phyloP scores from a whole-genome alignment of 1,140 invertebrate genomes.

The Geopemphigus sp. region DNA sequence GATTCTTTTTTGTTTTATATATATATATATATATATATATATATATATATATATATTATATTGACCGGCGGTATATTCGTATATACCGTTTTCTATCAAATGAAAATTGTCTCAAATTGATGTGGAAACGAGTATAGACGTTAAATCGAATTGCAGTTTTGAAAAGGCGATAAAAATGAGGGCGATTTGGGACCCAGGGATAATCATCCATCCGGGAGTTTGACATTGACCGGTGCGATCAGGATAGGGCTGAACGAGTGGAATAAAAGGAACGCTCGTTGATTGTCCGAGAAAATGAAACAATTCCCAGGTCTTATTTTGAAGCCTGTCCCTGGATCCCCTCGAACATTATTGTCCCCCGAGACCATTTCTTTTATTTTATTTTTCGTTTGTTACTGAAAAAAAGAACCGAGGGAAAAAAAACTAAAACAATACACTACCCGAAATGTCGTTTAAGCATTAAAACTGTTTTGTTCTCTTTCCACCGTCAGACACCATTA shows the following conservation, averaged over 20 bases:
- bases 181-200: conserved; percentile 38
- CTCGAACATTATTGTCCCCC: conserved; percentile 24
- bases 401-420: background rate
- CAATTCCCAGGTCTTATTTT: conserved; percentile 54
- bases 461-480: conserved; percentile 42
- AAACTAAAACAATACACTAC: conserved; percentile 50
- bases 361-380: conserved; percentile 40
- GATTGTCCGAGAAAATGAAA: conserved; percentile 53
- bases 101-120: conserved; percentile 47
- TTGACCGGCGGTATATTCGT: too few species aligned
- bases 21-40: background rate
- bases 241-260: conserved; percentile 27
- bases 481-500: conserved; percentile 43
- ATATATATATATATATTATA: too few species aligned
- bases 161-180: conserved; percentile 38
- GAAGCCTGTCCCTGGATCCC: conserved; percentile 39
- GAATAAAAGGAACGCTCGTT: conserved; percentile 51
- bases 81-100: conserved; percentile 32
- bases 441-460: conserved; percentile 49
- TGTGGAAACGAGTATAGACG: conserved; percentile 29
- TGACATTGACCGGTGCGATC: conserved; percentile 46
- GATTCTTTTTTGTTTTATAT: background rate
- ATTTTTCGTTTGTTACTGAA: conserved; percentile 42
- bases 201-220: conserved; percentile 45
- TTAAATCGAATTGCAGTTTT: conserved; percentile 45